These are phyloP conservation scores for Bemisia tabaci DNA, from an alignment of 1,140 invertebrate species.

Conservation along the genomic window DNA sequence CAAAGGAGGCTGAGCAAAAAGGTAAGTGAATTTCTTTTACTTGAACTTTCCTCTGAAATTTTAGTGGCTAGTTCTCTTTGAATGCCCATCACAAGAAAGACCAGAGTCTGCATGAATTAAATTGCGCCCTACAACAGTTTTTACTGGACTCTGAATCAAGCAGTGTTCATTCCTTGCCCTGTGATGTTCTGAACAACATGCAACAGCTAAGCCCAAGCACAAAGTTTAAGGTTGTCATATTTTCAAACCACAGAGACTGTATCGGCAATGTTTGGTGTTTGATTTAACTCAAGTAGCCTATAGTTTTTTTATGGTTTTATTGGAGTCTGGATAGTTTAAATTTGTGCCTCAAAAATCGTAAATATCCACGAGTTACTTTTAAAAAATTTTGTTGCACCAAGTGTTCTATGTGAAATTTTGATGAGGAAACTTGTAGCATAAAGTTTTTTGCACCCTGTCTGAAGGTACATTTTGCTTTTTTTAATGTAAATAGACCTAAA, in stretches of 20 bases:
- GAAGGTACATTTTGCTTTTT: no score
- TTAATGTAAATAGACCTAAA: no score
- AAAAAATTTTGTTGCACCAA: background rate
- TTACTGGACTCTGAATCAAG: background rate
- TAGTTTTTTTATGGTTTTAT: background rate
- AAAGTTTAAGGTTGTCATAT: no score
- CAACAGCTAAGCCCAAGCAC: no score
- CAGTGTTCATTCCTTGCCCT: background rate
- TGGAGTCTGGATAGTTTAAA: background rate
- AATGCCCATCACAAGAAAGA: background rate
- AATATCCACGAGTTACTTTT: background rate
- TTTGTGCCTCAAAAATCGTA: background rate
- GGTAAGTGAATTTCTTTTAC: no score
- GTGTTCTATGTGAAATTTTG: no score
- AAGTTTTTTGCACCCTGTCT: no score
- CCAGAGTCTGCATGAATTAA: background rate
- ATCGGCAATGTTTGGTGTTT: no score
- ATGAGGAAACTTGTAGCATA: no score
- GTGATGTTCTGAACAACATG: background rate
- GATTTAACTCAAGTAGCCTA: background rate
- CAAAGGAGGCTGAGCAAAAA: constrained; percentile 56
- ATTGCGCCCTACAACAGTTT: background rate
- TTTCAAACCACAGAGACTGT: no score
- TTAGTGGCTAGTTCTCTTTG: no score
- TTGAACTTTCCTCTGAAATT: no score